phyloP scores from a whole-genome alignment of 2,113 vertebrate genomes.

The Lagopus muta region DNA sequence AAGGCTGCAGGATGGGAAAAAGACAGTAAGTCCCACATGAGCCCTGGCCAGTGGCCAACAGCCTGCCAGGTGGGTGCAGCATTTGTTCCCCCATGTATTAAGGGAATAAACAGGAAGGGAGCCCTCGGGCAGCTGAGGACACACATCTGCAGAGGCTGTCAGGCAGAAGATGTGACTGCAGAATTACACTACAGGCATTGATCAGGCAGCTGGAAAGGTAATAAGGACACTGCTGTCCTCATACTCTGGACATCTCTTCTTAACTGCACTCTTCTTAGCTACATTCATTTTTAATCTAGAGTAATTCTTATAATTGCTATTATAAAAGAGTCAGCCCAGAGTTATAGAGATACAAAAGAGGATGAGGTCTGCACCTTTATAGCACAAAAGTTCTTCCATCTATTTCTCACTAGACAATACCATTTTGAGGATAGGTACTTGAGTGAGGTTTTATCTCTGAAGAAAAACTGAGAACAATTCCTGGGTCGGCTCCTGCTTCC shows the following conservation, averaged over 20 bases:
- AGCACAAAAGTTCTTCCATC: not conserved
- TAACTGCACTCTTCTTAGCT: not conserved
- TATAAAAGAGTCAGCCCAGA: not conserved
- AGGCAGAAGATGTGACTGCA: not conserved
- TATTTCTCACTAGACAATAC: not conserved
- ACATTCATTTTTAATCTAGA: not conserved
- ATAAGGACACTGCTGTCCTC: not conserved
- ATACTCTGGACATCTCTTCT: not conserved
- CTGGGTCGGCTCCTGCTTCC: not conserved
- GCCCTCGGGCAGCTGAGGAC: accelerated
- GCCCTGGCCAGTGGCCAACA: not conserved
- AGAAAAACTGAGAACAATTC: not conserved
- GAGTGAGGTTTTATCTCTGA: not conserved
- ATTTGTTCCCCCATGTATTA: not conserved
- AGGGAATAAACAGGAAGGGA: not conserved
- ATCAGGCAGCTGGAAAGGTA: not conserved
- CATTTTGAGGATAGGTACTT: not conserved
- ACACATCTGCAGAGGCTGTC: not conserved
- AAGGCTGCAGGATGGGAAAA: not conserved
- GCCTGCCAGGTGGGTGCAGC: not conserved
- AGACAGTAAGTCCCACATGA: not conserved
- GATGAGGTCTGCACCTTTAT: not conserved
- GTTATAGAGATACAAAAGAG: not conserved
- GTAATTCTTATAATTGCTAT: not conserved
- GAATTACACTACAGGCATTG: not conserved